phyloP scores from a whole-genome alignment of 2,797 vertebrate species.

The Liasis olivaceus region DNA sequence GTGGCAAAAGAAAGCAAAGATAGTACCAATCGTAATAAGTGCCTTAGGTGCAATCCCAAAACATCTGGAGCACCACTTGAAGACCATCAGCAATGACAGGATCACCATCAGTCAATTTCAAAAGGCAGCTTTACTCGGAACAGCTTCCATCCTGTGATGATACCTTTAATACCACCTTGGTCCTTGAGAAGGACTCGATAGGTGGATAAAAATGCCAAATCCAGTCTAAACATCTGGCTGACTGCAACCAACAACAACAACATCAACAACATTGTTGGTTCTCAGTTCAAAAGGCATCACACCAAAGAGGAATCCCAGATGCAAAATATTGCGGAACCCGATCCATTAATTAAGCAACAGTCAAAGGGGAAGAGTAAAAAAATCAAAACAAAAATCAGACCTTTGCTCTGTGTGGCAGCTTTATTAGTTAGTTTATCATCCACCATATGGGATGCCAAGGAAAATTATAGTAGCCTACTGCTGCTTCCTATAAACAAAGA shows the following conservation, averaged over 20 bases:
- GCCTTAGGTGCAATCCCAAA: no score
- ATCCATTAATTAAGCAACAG: conserved; percentile 65
- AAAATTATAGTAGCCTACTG: conserved; percentile 67
- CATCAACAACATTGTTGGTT: not conserved
- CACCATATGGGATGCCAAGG: conserved; percentile 62
- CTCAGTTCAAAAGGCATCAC: conserved; percentile 37
- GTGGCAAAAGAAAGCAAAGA: no score
- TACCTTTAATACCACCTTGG: no score
- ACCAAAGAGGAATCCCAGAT: conserved; percentile 42
- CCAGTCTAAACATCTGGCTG: no score
- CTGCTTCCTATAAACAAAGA: conserved; percentile 58
- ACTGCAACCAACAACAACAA: conserved; percentile 17
- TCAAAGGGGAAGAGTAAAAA: conserved; percentile 63
- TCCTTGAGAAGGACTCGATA: no score
- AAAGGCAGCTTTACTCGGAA: no score
- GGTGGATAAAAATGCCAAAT: no score
- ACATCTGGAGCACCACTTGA: no score
- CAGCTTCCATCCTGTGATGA: no score
- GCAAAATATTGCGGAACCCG: conserved; percentile 54
- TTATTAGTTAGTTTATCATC: conserved; percentile 73
- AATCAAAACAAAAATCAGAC: conserved; percentile 59
- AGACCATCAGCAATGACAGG: no score
- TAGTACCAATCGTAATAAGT: no score
- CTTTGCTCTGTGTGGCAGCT: conserved; percentile 62
- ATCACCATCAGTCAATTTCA: no score